Percentiles rank a stretch among this genome's conserved stretches.
phyloP scores from a whole-genome alignment of 2,888 invertebrate genomes.

The Andrena chrysosceles region DNA sequence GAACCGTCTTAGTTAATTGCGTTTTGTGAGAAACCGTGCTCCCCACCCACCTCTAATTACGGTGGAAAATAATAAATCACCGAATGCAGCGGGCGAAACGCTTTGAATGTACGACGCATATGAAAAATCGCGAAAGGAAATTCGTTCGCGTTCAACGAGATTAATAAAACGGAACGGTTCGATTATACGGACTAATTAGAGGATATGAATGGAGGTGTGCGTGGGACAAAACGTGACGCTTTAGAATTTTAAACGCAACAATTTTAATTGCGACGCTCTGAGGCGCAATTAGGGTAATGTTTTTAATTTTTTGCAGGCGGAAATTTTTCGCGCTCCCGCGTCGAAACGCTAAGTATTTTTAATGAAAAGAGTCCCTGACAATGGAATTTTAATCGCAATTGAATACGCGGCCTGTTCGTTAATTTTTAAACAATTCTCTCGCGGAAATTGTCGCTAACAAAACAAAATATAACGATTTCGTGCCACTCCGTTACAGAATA shows the following conservation, averaged over 20 bases:
- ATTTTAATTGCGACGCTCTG: constrained; percentile 57
- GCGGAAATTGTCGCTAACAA: constrained; percentile 32
- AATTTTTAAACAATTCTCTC: constrained; percentile 47
- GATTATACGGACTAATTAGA: constrained; percentile 55
- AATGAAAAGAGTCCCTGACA: constrained; percentile 49
- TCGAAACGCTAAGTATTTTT: constrained; percentile 27
- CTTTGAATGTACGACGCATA: constrained; percentile 2
- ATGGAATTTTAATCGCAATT: constrained; percentile 55
- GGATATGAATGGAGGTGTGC: constrained; percentile 28
- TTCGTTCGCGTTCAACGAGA: neutral
- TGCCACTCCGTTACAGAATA: constrained; percentile 14
- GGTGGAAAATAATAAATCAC: constrained; percentile 25
- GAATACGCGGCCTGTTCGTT: constrained; percentile 31
- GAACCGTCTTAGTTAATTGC: constrained; percentile 21
- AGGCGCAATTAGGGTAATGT: constrained; percentile 58
- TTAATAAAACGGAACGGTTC: constrained; percentile 45
- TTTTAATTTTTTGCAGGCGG: constrained; percentile 52
- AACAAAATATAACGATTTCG: constrained; percentile 29
- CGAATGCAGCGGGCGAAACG: neutral
- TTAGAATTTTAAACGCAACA: constrained; percentile 55
- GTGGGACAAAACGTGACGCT: constrained; percentile 22
- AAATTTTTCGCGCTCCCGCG: constrained; percentile 40
- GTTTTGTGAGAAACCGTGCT: neutral
- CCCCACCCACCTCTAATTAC: constrained; percentile 4
- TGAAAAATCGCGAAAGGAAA: neutral